Base-by-base conservation (phyloP, 2,888 invertebrate species). In the Tridacna gigas region DNA sequence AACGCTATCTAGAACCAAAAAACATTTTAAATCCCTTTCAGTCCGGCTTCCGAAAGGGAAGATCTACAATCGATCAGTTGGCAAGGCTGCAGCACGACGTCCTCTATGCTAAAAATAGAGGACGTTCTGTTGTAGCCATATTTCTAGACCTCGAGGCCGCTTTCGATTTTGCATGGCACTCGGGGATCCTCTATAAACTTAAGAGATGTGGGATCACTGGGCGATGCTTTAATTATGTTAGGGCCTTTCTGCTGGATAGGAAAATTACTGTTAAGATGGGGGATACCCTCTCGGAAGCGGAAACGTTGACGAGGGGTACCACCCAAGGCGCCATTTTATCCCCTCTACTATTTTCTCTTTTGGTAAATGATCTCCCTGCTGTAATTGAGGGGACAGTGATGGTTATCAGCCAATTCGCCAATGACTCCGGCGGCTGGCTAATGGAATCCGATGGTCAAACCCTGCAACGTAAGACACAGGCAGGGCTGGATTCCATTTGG, bases 341-440 rank as follows among this genome's bases (percentile, higher is more conserved):
- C 26, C 77, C 77, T 11, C 56, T 77, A 2, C n/a, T 79, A 26
- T 82, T 79, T 47, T 71, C 61, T 71, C 22, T 82, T 11, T 26
- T 82, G 12, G 69, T 82, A 5, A 78, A 78, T 22, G 78, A 63
- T 15, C 82, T 78, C 13, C 78, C 77, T 51, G 82, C 66, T 56
- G 25, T 9, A 65, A 7, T 26, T 13, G 26, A 65, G 65, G 65
- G 65, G 65, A 26, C 65, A 65, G 65, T 25, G 25, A 77, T 81
- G 80, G 65, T 77, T 26, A 61, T 77, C 22, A 74, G 66, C 56
- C 74, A 75, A 37, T 82, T 78, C 63, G 75, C 75, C 18, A 74
- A 82, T 79, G 82, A 82, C 37, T 74, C 75, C 4, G 74, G 75
- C 37, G 65, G 69, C n/a, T 82, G 78, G 82, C 74, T 67, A 75